Evolutionary conservation across 2,113 vertebrate genomes (phyloP).

Genomic region (Ammospiza caudacuta): DNA sequence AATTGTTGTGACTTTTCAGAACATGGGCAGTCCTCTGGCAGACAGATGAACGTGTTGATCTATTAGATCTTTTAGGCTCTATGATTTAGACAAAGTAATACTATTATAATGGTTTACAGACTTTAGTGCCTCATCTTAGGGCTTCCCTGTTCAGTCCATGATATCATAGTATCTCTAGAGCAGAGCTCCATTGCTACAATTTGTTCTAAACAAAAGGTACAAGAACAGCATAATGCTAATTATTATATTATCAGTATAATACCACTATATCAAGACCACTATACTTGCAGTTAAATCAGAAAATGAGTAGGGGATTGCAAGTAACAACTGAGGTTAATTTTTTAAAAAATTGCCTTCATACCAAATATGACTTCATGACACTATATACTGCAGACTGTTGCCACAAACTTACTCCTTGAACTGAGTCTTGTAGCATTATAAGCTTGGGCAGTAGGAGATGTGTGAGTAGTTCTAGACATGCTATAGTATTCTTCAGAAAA

Average conservation of each 20-base stretch:
- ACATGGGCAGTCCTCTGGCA: background rate
- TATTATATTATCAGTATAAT: background rate
- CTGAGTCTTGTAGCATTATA: background rate
- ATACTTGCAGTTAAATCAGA: background rate
- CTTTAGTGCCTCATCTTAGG: background rate
- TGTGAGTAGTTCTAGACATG: background rate
- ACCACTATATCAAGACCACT: background rate
- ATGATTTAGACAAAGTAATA: background rate
- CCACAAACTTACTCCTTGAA: background rate
- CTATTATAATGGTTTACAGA: background rate
- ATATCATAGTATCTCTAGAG: background rate
- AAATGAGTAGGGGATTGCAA: background rate
- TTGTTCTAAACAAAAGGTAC: background rate
- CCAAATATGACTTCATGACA: background rate
- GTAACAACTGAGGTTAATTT: background rate
- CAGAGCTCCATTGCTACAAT: background rate
- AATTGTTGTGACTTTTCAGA: constrained; percentile 44
- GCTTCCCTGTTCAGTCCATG: background rate
- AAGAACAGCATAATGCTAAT: background rate
- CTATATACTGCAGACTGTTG: background rate
- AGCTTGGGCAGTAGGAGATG: background rate
- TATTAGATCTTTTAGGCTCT: constrained; percentile 1
- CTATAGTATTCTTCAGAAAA: background rate
- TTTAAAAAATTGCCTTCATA: background rate
- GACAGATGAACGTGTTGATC: background rate